These are phyloP conservation scores for Celastrina argiolus DNA, from an alignment of 2,888 invertebrate species.

Conservation along the genomic window DNA sequence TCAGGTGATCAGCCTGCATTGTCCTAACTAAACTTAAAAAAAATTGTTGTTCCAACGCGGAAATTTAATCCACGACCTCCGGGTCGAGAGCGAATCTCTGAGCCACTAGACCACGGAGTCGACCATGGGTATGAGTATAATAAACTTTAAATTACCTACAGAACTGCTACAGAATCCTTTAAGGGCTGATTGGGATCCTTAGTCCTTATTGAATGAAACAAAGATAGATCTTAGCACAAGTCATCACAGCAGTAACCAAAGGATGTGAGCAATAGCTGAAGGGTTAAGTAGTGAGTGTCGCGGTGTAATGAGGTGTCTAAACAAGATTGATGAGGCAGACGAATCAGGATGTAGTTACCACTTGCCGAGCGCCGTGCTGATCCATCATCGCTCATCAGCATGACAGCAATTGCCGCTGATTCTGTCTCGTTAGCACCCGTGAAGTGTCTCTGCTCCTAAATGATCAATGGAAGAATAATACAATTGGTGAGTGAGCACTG, in stretches of 20 bases:
- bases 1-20: too few relatives aligned
- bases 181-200: too few relatives aligned
- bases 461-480: neutral
- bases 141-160: too few relatives aligned
- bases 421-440: conserved; percentile 2
- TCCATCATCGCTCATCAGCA: neutral
- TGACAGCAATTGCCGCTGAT: conserved; percentile 6
- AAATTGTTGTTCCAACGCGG: too few relatives aligned
- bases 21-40: too few relatives aligned
- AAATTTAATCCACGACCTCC: too few relatives aligned
- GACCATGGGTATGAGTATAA: too few relatives aligned
- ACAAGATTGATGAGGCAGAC: conserved; percentile 35
- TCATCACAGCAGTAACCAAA: neutral
- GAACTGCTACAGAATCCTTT: too few relatives aligned
- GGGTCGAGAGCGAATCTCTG: too few relatives aligned
- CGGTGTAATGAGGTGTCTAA: conserved; percentile 20
- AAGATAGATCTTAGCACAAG: neutral
- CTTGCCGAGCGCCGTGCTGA: conserved; percentile 21
- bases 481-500: too few relatives aligned
- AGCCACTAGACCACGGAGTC: too few relatives aligned
- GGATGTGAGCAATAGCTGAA: neutral
- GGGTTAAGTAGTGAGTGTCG: neutral
- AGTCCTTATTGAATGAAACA: neutral
- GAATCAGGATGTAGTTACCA: conserved; percentile 48
- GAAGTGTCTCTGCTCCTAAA: neutral